Conservation (phyloP, 2,888 invertebrate genomes). For the Cephus pygmeus region DNA sequence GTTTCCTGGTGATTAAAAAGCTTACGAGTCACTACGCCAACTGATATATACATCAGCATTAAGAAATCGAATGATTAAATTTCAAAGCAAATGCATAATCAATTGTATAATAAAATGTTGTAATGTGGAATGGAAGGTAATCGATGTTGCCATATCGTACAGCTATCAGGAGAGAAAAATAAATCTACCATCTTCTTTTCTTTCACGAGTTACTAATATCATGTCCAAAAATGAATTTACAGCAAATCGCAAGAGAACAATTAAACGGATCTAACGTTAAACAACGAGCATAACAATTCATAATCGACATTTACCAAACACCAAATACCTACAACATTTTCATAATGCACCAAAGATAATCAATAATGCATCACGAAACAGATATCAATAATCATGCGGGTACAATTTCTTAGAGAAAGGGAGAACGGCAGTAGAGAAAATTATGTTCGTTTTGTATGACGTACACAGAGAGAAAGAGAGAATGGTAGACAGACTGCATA, state of each 20-base stretch:
- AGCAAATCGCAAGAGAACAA: neutral
- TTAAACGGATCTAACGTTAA: neutral
- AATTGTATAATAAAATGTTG: neutral
- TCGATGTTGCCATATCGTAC: neutral
- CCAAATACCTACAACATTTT: neutral
- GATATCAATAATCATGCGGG: neutral
- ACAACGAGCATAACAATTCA: neutral
- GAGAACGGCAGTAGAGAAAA: neutral
- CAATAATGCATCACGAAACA: neutral
- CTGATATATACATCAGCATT: neutral
- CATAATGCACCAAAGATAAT: neutral
- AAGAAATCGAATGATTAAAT: neutral
- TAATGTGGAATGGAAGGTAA: neutral
- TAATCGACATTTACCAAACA: neutral
- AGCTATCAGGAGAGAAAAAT: neutral
- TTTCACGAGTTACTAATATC: neutral
- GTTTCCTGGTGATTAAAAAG: neutral
- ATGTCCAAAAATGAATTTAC: neutral
- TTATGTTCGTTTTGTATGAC: neutral
- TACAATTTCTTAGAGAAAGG: neutral
- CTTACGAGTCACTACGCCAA: neutral
- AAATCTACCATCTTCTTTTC: neutral
- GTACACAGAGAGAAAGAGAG: conserved; percentile 2
- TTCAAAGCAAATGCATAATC: neutral
- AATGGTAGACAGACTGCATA: conserved; percentile 25